These are phyloP conservation scores for Mythimna loreyi DNA, from an alignment of 2,888 invertebrate species.

Conservation along the genomic window DNA sequence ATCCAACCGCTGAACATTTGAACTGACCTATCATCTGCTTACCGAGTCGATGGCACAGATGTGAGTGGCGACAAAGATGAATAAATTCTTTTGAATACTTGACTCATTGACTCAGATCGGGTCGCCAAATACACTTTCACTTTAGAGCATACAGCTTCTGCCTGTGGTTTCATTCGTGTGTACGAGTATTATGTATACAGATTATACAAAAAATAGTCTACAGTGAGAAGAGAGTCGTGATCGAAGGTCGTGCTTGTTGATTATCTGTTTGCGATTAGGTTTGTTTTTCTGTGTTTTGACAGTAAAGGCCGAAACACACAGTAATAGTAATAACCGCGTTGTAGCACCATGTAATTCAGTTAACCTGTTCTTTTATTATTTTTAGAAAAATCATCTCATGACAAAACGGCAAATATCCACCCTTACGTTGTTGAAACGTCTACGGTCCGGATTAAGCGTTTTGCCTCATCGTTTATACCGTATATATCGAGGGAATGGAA, in stretches of 20 bases:
- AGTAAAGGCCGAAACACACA: not conserved
- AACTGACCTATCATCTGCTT: not conserved
- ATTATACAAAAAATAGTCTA: not conserved
- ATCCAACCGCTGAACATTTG: not conserved
- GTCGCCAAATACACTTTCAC: constrained; percentile 35
- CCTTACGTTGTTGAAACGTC: too few species aligned
- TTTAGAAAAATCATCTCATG: too few species aligned
- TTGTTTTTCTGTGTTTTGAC: not conserved
- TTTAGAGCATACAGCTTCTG: constrained; percentile 26
- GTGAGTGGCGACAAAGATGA: constrained; percentile 31
- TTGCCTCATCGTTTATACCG: too few species aligned
- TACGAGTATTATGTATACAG: not conserved
- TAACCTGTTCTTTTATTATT: too few species aligned
- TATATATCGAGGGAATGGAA: too few species aligned
- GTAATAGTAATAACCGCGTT: too few species aligned
- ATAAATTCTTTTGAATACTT: constrained; percentile 24
- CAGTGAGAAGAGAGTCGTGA: not conserved
- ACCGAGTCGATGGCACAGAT: not conserved
- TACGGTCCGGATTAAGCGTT: too few species aligned
- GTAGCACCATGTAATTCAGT: too few species aligned
- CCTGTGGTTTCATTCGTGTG: not conserved
- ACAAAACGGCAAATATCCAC: too few species aligned
- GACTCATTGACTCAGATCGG: constrained; percentile 24
- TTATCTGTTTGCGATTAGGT: not conserved
- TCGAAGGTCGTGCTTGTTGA: not conserved